A percentile compares a stretch with the other conserved stretches of the same genome.
Evolutionary conservation across 37 sponge, comb jelly and placozoan genomes (phyloP).

Genomic region (Theonella swinhoei): DNA sequence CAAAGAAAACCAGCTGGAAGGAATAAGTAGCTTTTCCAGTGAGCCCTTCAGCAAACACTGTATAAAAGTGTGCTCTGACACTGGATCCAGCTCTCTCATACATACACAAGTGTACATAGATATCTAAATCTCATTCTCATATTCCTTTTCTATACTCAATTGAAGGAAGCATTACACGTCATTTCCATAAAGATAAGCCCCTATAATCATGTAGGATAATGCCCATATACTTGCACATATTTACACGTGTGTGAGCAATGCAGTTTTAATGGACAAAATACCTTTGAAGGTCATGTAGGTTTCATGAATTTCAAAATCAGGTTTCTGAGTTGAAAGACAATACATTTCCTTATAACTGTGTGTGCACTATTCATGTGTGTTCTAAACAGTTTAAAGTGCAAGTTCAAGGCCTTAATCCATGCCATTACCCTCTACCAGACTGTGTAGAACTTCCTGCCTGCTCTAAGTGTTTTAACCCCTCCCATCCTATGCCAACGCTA

Average conservation of each 20-base stretch:
- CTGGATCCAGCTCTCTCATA: too few relatives aligned
- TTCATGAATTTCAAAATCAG: slow-evolving; percentile 66
- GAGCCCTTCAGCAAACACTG: slow-evolving; percentile 70
- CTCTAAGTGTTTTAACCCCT: too few relatives aligned
- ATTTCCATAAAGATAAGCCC: too few relatives aligned
- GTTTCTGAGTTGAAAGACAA: slow-evolving; percentile 65
- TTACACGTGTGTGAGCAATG: too few relatives aligned
- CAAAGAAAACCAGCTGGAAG: slow-evolving; percentile 75
- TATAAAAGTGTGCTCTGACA: not conserved
- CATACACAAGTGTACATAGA: slow-evolving; percentile 29
- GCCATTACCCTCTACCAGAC: too few relatives aligned
- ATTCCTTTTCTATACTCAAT: too few relatives aligned
- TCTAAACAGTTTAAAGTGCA: too few relatives aligned
- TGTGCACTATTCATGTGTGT: too few relatives aligned
- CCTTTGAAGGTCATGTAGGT: slow-evolving; percentile 75
- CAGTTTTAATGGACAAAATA: too few relatives aligned
- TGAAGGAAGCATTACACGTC: too few relatives aligned
- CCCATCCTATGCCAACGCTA: slow-evolving; percentile 2
- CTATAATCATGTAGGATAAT: too few relatives aligned
- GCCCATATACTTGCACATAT: not conserved
- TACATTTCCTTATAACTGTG: too few relatives aligned
- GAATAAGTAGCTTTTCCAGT: slow-evolving; percentile 64
- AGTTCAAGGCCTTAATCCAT: not conserved
- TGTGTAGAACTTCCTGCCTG: not conserved
- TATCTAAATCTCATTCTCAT: slow-evolving; percentile 1